phyloP scores from a whole-genome alignment of 2,888 invertebrate species.

The Agrotis ipsilon region DNA sequence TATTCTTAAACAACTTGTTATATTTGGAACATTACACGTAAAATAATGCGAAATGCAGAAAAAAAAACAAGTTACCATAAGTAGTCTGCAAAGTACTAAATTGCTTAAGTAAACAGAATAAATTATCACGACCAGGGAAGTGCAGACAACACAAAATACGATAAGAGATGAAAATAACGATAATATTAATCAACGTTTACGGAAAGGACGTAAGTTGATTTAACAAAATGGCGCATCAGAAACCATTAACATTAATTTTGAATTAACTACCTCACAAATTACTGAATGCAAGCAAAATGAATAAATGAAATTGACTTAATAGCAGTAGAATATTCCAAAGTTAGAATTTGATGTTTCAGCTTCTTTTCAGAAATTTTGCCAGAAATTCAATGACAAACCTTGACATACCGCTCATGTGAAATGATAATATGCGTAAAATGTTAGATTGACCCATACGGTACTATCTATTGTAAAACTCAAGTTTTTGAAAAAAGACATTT shows the following conservation, averaged over 20 bases:
- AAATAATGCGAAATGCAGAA: too few species aligned
- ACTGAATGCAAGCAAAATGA: background rate
- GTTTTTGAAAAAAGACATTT: background rate
- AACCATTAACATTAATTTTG: background rate
- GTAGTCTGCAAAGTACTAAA: background rate
- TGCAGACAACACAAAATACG: background rate
- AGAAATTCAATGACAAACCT: background rate
- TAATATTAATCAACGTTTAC: slow-evolving; percentile 11
- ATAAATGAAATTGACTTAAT: too few species aligned
- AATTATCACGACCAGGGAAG: slow-evolving; percentile 5
- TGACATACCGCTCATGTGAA: background rate
- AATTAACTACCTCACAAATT: background rate
- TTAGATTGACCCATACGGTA: background rate
- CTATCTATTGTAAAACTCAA: background rate
- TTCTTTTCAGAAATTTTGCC: background rate
- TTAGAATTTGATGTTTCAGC: background rate
- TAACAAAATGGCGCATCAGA: background rate
- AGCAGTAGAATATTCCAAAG: too few species aligned
- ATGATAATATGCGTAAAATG: background rate
- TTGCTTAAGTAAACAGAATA: slow-evolving; percentile 8
- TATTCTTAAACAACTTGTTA: background rate
- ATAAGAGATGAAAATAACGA: background rate
- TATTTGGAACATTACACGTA: background rate
- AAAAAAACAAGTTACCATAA: too few species aligned
- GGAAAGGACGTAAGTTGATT: background rate